phyloP scores from a whole-genome alignment of 2,113 vertebrate species.

The Heterocephalus glaber region DNA sequence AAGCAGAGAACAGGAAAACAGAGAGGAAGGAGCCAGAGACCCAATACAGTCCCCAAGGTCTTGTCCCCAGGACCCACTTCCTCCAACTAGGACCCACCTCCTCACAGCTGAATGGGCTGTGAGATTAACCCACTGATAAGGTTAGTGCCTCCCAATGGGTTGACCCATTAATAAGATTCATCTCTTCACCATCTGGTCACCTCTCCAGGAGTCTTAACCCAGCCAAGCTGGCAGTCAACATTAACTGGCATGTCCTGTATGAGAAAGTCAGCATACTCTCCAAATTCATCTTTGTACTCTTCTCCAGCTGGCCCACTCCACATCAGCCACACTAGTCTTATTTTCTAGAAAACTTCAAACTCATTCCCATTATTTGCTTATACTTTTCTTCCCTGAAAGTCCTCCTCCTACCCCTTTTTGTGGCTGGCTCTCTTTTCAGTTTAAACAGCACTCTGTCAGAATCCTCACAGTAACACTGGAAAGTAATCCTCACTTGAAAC shows the following conservation, averaged over 20 bases:
- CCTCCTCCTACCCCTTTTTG: background rate
- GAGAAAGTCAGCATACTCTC: background rate
- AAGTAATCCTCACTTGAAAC: background rate
- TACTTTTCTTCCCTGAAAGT: background rate
- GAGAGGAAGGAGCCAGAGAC: background rate
- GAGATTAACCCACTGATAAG: background rate
- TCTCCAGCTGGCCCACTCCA: background rate
- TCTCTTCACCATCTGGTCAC: background rate
- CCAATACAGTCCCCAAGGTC: background rate
- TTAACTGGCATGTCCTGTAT: background rate
- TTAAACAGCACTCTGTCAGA: background rate
- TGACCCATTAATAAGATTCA: background rate
- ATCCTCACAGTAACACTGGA: background rate
- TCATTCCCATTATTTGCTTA: background rate
- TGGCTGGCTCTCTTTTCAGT: background rate
- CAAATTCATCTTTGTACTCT: background rate
- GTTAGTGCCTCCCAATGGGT: background rate
- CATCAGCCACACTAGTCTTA: background rate
- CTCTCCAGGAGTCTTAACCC: background rate
- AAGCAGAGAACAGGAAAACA: background rate
- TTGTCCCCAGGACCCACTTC: background rate
- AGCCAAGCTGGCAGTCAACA: background rate
- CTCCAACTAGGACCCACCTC: background rate
- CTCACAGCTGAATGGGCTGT: background rate
- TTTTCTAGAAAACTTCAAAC: background rate